Evolutionary conservation across 2,797 vertebrate species (phyloP), one percentile per base, ranked within the genome.

Genomic region (Agapornis canus): DNA sequence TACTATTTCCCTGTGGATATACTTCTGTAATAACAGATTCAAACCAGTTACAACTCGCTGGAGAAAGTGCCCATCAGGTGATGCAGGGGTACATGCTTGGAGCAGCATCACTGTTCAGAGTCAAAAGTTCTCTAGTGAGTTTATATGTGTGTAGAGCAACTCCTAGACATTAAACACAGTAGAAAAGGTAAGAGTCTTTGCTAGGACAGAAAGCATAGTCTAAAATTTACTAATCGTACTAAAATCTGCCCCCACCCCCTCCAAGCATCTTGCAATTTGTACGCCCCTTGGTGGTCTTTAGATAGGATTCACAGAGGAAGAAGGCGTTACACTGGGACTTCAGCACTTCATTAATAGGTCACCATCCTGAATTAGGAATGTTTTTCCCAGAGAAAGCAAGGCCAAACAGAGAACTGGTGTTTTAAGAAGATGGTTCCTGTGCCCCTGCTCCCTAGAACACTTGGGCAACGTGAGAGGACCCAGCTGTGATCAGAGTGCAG

Each of bases 401-500:
- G 57, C 37, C 40, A 70, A 65, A 85, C 68, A 48, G 51, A 87
- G 32, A 43, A 63, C 19, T 73, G 29, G 25, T 79, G 21, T 59
- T 89, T 89, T 47, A 72, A 31, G 22, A 65, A 76, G 51, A 20
- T 2, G 4, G 31, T 13, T 72, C 15, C 45, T 80, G 48, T 85
- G 49, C 29, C 26, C 32, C 35, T 54, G 35, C 75, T 51, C 17
- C 25, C 18, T 39, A 35, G 25, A 61, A 37, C 35, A n/a, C 7
- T 45, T 68, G 31, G 48, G 40, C 26, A 72, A 65, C 43, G 39
- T 45, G n/a, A 79, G 49, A 82, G 63, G 14, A 31, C 57, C 29
- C 22, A 26, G 0, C 6, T 64, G 37, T 35, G 32, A 25, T 29
- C 57, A 22, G 25, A 76, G 56, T 0, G 0, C 35, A 72, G 35